Percentiles rank a stretch among this genome's conserved stretches.
Conservation (phyloP, 2,888 invertebrate genomes). For the Oxystoma pomonae region DNA sequence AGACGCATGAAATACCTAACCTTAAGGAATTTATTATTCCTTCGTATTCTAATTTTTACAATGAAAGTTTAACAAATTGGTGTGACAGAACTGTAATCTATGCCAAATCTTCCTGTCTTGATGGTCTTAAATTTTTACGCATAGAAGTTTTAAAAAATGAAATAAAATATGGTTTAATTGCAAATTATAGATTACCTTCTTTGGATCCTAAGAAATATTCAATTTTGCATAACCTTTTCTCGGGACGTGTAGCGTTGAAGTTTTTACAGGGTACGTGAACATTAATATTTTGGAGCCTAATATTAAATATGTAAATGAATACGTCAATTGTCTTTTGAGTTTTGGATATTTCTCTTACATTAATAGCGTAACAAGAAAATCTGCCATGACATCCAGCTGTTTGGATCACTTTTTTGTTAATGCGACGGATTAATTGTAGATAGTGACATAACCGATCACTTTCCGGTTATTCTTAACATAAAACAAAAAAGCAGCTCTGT, state of each 20-base stretch:
- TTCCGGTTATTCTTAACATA: constrained; percentile 1
- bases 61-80: not conserved
- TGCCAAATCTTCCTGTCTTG: not conserved
- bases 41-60: not conserved
- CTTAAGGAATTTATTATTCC: not conserved
- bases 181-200: not conserved
- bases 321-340: not conserved
- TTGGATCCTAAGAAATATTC: not conserved
- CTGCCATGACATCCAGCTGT: not conserved
- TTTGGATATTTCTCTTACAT: not conserved
- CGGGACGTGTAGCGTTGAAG: not conserved
- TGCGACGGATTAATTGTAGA: not conserved
- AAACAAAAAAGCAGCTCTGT: not conserved
- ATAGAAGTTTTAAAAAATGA: not conserved
- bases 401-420: not conserved
- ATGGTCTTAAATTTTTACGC: not conserved
- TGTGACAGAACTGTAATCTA: not conserved
- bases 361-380: not conserved
- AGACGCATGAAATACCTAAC: not conserved
- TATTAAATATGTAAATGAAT: not conserved
- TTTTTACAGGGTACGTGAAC: not conserved
- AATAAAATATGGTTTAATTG: not conserved
- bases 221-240: not conserved
- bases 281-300: not conserved
- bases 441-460: constrained; percentile 5